Base-by-base conservation (phyloP, 2,113 vertebrate genomes). In the Stercorarius parasiticus region DNA sequence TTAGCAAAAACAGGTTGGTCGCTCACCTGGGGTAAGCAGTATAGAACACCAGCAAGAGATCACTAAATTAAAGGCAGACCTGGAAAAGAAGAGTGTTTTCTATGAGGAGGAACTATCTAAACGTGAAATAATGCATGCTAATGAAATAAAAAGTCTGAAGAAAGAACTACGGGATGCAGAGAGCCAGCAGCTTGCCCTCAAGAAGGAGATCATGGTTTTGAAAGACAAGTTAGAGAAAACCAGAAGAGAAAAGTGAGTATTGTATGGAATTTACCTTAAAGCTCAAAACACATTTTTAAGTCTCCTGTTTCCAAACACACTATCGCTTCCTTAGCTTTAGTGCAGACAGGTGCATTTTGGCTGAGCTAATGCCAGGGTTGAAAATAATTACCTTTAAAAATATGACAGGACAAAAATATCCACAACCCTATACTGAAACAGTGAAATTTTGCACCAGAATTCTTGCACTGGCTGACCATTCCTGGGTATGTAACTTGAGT, bases 201-300 rank as follows among this genome's bases (percentile, higher is more conserved):
- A 99, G 97, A 99, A 99, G 94, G 99, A 99, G 97, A 99, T 99
- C 90, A 98, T 99, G 98, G 96, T 99, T 97, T 98, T 99, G 81
- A 99, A 99, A 97, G 99, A 99, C 98, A 99, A 99, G 96, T 98
- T 99, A 95, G 99, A 99, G 93, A 99, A 99, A 98, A 99, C 98
- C 10, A 99, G 99, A 56, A 98, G 99, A 73, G 99, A 99, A 97
- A 99, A 99, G 99, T 99, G 96, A 97, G 97, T 94, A 73, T 53
- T 92, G 13, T 17, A 3, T 72, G 45, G 43, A 42, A 90, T 86
- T 76, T 78, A 45, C 9, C 6, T 32, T 64, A 59, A 53, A 61
- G 32, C 86, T 81, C 32, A 53, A 45, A 62, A 38, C 58, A 14
- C 7, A 13, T 70, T 84, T 84, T 65, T 30, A 78, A 62, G 10